A percentile compares a stretch with the other conserved stretches of the same genome.
These are phyloP conservation scores for Festucalex cinctus DNA, from an alignment of 2,113 vertebrate species.

Conservation along the genomic window DNA sequence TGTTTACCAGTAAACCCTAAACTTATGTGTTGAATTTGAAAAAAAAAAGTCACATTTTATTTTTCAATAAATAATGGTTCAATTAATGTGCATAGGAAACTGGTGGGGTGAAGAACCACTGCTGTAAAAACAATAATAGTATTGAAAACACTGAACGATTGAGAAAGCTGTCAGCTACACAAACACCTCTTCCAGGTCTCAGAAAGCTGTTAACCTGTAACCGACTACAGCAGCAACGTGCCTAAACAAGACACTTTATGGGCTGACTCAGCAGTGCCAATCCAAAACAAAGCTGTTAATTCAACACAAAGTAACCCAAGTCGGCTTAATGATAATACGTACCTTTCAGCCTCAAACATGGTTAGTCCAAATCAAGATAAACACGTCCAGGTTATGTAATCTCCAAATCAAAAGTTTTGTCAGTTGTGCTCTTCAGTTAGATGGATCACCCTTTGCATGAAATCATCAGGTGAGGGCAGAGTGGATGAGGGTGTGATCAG, in stretches of 20 bases:
- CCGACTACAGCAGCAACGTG: slow-evolving; percentile 37
- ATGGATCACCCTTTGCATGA: slow-evolving; percentile 9
- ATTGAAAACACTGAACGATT: not conserved
- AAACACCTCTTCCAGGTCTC: slow-evolving; percentile 7
- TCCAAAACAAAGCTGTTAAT: not conserved
- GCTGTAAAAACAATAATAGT: not conserved
- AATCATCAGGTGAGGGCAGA: slow-evolving; percentile 27
- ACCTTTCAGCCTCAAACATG: slow-evolving; percentile 71
- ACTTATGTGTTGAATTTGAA: too few species aligned
- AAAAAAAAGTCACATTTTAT: too few species aligned
- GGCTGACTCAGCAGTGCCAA: slow-evolving; percentile 13
- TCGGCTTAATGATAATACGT: slow-evolving; percentile 27
- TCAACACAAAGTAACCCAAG: not conserved
- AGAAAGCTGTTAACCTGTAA: slow-evolving; percentile 56
- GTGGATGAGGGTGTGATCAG: slow-evolving; percentile 23
- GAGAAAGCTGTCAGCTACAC: slow-evolving; percentile 2
- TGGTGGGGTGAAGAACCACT: not conserved
- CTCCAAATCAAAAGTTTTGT: slow-evolving; percentile 31
- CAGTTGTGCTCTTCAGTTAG: slow-evolving; percentile 19
- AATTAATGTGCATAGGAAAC: too few species aligned
- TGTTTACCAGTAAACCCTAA: too few species aligned
- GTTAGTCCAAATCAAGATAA: slow-evolving; percentile 35
- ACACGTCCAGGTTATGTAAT: slow-evolving; percentile 45
- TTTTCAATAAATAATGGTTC: too few species aligned
- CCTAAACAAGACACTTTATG: slow-evolving; percentile 47